Evolutionary conservation across 2,797 vertebrate genomes (phyloP).

Genomic region (Muscicapa striata): DNA sequence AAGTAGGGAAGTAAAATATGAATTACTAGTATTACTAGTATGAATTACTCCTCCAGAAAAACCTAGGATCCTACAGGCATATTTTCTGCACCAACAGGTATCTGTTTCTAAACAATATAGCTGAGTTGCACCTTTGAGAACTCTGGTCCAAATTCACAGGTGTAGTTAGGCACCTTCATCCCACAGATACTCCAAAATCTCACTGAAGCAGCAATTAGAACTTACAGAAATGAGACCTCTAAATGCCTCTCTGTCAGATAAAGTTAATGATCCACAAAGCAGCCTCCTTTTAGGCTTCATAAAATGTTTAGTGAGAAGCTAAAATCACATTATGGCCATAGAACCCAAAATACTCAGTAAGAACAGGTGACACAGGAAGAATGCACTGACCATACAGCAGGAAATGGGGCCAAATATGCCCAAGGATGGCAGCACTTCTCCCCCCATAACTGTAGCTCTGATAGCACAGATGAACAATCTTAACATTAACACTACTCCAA

Average conservation of each 20-base stretch:
- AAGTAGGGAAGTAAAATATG: background rate
- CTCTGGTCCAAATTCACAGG: background rate
- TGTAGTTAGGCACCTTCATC: background rate
- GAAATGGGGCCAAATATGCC: background rate
- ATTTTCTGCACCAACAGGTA: background rate
- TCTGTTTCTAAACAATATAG: background rate
- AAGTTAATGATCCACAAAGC: background rate
- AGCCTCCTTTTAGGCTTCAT: background rate
- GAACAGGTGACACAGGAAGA: background rate
- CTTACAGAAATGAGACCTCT: background rate
- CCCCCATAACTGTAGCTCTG: fast-evolving
- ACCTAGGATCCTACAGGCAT: background rate
- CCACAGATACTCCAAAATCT: background rate
- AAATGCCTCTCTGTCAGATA: background rate
- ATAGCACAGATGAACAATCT: background rate
- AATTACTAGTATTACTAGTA: background rate
- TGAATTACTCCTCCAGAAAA: background rate
- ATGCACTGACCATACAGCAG: background rate
- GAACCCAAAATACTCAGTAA: background rate
- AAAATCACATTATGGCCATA: background rate
- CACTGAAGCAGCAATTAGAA: background rate
- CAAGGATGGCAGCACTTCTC: background rate
- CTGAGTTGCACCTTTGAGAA: background rate
- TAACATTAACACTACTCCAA: background rate
- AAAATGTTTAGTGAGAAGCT: background rate